Percentiles rank a stretch among this genome's conserved stretches.
Conservation (phyloP, 2,113 vertebrate species). For the Vanacampus margaritifer region DNA sequence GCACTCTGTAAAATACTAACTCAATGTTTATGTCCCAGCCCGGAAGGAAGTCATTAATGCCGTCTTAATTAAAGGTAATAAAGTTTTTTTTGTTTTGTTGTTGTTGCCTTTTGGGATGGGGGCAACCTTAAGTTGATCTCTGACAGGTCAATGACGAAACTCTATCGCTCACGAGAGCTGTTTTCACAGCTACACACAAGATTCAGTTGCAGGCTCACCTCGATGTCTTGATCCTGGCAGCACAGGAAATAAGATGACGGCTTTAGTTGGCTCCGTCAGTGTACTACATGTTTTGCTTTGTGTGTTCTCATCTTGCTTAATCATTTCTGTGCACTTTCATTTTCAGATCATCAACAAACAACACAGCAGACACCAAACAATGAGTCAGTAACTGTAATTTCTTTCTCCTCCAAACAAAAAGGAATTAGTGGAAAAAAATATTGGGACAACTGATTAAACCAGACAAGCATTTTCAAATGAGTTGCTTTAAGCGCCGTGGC, state of each 20-base stretch:
- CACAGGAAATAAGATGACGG: slow-evolving; percentile 30
- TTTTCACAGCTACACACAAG: slow-evolving; percentile 47
- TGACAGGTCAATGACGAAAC: slow-evolving; percentile 34
- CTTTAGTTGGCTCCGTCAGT: slow-evolving; percentile 14
- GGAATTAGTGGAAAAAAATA: slow-evolving; percentile 19
- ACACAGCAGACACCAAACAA: slow-evolving; percentile 30
- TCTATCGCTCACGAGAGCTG: slow-evolving; percentile 39
- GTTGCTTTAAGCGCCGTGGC: slow-evolving; percentile 32
- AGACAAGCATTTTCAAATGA: slow-evolving; percentile 40
- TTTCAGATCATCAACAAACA: slow-evolving; percentile 22
- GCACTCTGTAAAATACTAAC: slow-evolving; percentile 66
- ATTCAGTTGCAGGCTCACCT: slow-evolving; percentile 34
- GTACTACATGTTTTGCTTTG: slow-evolving; percentile 14
- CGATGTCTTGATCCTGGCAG: slow-evolving; percentile 14
- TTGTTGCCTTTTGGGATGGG: slow-evolving; percentile 52
- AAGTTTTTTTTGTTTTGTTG: slow-evolving; percentile 30
- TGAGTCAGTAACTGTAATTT: slow-evolving; percentile 21
- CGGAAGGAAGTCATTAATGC: slow-evolving; percentile 73
- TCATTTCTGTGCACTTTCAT: slow-evolving; percentile 28
- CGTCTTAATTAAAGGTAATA: slow-evolving; percentile 70
- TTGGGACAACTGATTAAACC: slow-evolving; percentile 49
- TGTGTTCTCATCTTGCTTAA: slow-evolving; percentile 23
- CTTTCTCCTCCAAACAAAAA: slow-evolving; percentile 12
- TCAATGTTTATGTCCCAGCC: slow-evolving; percentile 67
- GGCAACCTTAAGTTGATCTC: slow-evolving; percentile 59